Conservation (phyloP, 2,888 invertebrate species). For the Tribolium freemani region DNA sequence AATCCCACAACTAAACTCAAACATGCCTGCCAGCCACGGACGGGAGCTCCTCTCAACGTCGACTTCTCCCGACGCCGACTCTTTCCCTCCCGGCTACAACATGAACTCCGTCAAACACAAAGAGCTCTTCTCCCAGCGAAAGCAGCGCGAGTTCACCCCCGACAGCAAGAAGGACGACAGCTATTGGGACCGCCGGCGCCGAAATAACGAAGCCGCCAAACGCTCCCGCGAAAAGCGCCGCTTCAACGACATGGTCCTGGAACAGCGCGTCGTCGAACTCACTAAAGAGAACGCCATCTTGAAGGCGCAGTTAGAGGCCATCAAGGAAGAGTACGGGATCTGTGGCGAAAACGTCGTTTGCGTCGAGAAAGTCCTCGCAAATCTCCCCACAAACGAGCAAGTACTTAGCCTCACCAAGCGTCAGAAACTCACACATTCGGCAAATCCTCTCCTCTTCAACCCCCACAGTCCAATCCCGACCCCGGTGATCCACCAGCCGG, state of each 20-base stretch:
- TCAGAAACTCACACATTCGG: conserved; percentile 70
- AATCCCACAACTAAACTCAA: conserved; percentile 74
- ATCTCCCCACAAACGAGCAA: conserved; percentile 87
- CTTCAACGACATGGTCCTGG: conserved; percentile 96
- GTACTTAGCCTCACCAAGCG: conserved; percentile 88
- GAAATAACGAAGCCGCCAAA: conserved; percentile 98
- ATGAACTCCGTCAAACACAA: conserved; percentile 76
- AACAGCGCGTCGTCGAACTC: conserved; percentile 92
- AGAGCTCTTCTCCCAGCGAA: conserved; percentile 90
- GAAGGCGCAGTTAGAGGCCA: conserved; percentile 91
- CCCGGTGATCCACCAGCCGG: conserved; percentile 74
- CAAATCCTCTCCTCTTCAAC: conserved; percentile 71
- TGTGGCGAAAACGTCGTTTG: conserved; percentile 89
- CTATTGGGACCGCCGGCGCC: conserved; percentile 95
- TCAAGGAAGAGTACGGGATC: conserved; percentile 93
- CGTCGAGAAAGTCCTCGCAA: conserved; percentile 90
- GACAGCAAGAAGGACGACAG: conserved; percentile 97
- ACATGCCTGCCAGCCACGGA: conserved; percentile 68
- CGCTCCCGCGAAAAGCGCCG: conserved; percentile 96
- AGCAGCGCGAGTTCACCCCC: conserved; percentile 96
- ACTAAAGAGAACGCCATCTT: conserved; percentile 96
- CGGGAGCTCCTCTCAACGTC: conserved; percentile 65
- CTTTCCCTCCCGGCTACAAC: conserved; percentile 68
- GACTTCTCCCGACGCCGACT: conserved; percentile 65
- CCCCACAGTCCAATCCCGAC: conserved; percentile 74